phyloP scores from a whole-genome alignment of 2,888 invertebrate species.

The Ceratothoa steindachneri region DNA sequence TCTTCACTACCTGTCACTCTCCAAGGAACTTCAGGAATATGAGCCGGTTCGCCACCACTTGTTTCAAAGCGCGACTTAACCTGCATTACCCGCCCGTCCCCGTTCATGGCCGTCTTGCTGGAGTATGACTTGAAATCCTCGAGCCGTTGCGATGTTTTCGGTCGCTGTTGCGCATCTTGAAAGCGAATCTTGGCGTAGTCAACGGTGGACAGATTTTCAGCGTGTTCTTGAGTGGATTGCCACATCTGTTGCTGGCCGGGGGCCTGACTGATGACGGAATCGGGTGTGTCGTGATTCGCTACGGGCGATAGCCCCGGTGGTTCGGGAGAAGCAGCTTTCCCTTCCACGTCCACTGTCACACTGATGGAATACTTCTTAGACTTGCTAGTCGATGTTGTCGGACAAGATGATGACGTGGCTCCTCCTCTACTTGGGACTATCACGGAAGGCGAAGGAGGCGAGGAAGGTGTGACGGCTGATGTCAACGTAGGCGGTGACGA shows the following conservation, averaged over 20 bases:
- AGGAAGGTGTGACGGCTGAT: neutral
- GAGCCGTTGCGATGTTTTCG: conserved; percentile 54
- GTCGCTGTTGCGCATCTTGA: conserved; percentile 59
- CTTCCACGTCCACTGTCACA: conserved; percentile 43
- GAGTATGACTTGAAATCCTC: conserved; percentile 50
- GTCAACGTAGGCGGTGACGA: neutral
- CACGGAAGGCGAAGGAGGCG: neutral
- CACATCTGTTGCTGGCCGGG: conserved; percentile 3
- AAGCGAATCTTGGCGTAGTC: conserved; percentile 66
- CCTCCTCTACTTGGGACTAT: conserved; percentile 18
- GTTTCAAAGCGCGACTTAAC: conserved; percentile 51
- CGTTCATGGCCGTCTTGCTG: conserved; percentile 35
- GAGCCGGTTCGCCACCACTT: conserved; percentile 40
- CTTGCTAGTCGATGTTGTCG: conserved; percentile 16
- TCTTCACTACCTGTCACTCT: conserved; percentile 40
- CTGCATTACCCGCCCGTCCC: conserved; percentile 49
- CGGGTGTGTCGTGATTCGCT: conserved; percentile 21
- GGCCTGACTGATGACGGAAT: conserved; percentile 11
- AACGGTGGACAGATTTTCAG: conserved; percentile 57
- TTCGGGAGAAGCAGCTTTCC: conserved; percentile 17
- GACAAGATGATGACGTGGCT: neutral
- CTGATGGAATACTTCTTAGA: conserved; percentile 40
- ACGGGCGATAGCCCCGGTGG: neutral
- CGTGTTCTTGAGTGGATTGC: conserved; percentile 4
- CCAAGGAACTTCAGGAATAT: conserved; percentile 42